Base-by-base conservation (phyloP, 2,888 invertebrate species). In the Melieria picta region DNA sequence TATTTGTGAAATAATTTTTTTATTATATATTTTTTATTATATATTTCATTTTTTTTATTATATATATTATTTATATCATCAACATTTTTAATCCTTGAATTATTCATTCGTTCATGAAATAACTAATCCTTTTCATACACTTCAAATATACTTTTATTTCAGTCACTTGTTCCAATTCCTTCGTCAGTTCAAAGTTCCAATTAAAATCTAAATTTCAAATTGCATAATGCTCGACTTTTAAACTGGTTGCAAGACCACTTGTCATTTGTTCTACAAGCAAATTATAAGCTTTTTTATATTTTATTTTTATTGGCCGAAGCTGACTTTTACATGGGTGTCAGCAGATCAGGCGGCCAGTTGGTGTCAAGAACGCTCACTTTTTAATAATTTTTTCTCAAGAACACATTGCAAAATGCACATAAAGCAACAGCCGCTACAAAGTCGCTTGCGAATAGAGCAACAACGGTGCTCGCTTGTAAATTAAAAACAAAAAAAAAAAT, bases 301-400 rank as follows among this genome's bases (percentile, higher is more conserved):
- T 48, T 50, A 16, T 30, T 45, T 55, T 61, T n/a, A 13, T 61
- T 50, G 61, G 45, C 10, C 42, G 56, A 16, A 46, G 5, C 47
- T 10, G 46, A 63, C 45, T 48, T 47, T 46, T 56, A 5, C 52
- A 62, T n/a, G 43, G 56, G 48, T 46, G 4, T 65, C 52, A 7
- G 4, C 60, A n/a, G 13, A 10, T 10, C n/a, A 50, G 52, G 45
- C 45, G 13, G 55, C 52, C n/a, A 62, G 65, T 71, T 74, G 69
- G 71, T 75, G 75, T 76, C 77, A 76, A 77, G 76, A 76, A 73
- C 76, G 58, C 66, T 69, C 52, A 72, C 68, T 68, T 68, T 73
- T 60, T n/a, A 50, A 70, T 57, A 45, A 64, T 52, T 67, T 56
- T 56, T 60, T 56, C 63, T 69, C 50, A 10, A 10, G n/a, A 43